Base-by-base conservation (phyloP, 2,888 invertebrate species). In the Chymomyza fuscimana region DNA sequence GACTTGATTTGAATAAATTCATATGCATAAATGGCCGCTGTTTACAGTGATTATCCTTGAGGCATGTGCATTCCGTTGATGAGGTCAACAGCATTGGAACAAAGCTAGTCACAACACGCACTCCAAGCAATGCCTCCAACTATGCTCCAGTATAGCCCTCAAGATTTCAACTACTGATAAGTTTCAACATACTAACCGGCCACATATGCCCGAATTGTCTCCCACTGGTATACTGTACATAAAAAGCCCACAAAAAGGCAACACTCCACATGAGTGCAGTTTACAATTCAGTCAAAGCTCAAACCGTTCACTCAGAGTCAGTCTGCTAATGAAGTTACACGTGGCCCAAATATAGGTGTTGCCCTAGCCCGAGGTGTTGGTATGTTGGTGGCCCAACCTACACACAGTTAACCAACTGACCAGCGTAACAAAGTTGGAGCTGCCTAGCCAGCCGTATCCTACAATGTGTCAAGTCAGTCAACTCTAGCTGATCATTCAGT, bases 1-100 rank as follows among this genome's bases (percentile, higher is more conserved):
- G 51, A 36, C 46, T 73, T 77, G 77, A 85, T 88, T 88, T 85
- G 73, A 85, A 85, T 88, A 85, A 82, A 84, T 88, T 77, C 82
- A 87, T 87, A 88, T 85, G 77, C 87, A 88, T 84, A 86, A 86
- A 86, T 80, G 76, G 68, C 69, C 79, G 65, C 72, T 78, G 74
- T 70, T 77, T 78, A 75, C 65, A 66, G 62, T 75, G 80, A 73
- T 73, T 81, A 77, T 81, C 70, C 82, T 63, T 59, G 46, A 22
- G 67, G 16, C 58, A 25, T 22, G 32, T 25, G 58, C 63, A 54
- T 12, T 46, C 12, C 40, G 64, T 52, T 22, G 46, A 59, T 56
- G 36, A 67, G 72, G 79, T 74, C 74, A 74, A 77, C 72, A 72
- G 63, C 77, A 77, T 68, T 69, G 72, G 69, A 73, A 78, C 63